Conservation (phyloP, 2,113 vertebrate genomes). For the Eulemur macaco region DNA sequence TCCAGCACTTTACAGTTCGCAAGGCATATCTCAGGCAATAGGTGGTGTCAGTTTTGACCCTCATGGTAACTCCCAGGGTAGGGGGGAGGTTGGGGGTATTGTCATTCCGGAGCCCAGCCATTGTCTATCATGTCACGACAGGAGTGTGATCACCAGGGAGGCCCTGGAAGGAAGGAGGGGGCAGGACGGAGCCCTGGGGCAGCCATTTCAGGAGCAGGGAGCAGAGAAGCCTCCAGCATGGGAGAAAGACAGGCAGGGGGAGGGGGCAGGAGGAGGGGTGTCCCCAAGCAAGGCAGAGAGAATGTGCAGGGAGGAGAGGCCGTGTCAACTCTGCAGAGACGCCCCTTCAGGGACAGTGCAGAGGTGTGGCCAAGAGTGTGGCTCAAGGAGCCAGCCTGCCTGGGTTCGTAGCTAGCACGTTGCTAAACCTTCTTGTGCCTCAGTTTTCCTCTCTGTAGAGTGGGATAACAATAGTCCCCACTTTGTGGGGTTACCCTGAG, state of each 20-base stretch:
- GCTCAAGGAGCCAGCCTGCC: background rate
- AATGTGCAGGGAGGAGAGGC: background rate
- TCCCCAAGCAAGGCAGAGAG: background rate
- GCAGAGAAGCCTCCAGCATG: background rate
- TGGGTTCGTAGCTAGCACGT: background rate
- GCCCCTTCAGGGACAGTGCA: rapidly evolving
- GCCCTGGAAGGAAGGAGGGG: background rate
- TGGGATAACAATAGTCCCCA: background rate
- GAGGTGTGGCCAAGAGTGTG: background rate
- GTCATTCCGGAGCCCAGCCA: background rate
- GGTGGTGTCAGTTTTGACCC: rapidly evolving
- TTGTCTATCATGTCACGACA: background rate
- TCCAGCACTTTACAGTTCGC: background rate
- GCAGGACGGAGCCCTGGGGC: background rate
- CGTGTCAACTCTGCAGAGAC: background rate
- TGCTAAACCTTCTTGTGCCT: background rate
- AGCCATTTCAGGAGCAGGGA: background rate
- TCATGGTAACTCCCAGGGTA: too few species aligned
- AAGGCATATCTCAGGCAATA: background rate
- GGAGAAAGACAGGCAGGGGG: background rate
- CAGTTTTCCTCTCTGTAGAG: background rate
- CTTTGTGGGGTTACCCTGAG: too few species aligned
- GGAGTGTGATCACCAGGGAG: background rate
- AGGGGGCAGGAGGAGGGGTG: background rate
- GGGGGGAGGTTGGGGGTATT: too few species aligned